phyloP scores from a whole-genome alignment of 2,797 vertebrate species.

The Denticeps clupeoides region DNA sequence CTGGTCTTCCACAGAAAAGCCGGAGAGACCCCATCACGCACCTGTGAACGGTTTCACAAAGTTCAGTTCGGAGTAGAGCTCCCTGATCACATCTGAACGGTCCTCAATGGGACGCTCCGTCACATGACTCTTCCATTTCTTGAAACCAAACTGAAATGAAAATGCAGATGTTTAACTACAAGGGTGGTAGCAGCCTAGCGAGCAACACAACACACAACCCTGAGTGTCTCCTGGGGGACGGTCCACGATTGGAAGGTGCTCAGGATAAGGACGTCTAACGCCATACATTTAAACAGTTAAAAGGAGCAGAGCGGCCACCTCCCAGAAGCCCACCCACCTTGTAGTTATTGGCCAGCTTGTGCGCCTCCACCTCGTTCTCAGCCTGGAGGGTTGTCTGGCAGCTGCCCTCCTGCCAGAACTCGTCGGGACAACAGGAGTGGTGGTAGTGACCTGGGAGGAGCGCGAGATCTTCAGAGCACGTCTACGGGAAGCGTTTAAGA shows the following conservation, averaged over 20 bases:
- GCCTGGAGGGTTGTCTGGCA: slow-evolving; percentile 65
- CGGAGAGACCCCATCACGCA: slow-evolving; percentile 21
- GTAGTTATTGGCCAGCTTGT: slow-evolving; percentile 77
- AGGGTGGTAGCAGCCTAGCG: too few species aligned
- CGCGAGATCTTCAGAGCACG: too few species aligned
- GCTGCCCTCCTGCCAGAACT: slow-evolving; percentile 59
- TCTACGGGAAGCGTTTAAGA: too few species aligned
- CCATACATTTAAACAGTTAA: too few species aligned
- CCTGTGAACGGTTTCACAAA: slow-evolving; percentile 54
- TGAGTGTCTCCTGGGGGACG: too few species aligned
- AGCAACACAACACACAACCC: not conserved
- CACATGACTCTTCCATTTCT: slow-evolving; percentile 77
- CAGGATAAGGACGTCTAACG: too few species aligned
- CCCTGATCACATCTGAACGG: slow-evolving; percentile 61
- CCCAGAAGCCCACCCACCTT: slow-evolving; percentile 45
- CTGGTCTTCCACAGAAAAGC: not conserved
- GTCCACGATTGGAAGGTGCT: too few species aligned
- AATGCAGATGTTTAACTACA: not conserved
- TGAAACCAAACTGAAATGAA: slow-evolving; percentile 72
- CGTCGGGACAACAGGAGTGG: slow-evolving; percentile 45
- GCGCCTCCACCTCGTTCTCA: slow-evolving; percentile 72
- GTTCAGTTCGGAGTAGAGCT: slow-evolving; percentile 72
- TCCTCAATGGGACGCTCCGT: slow-evolving; percentile 66
- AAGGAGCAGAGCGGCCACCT: not conserved
- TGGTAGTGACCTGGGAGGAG: slow-evolving; percentile 30